phyloP scores from a whole-genome alignment of 2,888 invertebrate species.

The Papilio elwesi region DNA sequence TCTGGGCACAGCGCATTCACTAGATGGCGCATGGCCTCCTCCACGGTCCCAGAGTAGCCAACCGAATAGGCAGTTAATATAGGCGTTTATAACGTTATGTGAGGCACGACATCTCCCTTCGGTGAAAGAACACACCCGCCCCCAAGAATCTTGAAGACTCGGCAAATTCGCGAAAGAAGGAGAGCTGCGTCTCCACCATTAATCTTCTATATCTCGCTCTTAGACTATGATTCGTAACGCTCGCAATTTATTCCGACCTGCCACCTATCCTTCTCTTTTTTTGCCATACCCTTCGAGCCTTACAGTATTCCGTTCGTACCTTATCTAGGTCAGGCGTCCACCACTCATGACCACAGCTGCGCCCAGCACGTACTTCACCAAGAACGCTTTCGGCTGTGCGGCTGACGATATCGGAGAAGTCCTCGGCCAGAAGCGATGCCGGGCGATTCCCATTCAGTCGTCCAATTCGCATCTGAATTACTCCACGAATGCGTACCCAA shows the following conservation, averaged over 20 bases:
- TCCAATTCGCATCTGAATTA: constrained; percentile 18
- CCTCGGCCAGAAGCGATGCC: background rate
- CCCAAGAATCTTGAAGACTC: constrained; percentile 42
- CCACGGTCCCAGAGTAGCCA: background rate
- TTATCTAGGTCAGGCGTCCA: constrained; percentile 39
- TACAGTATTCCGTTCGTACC: constrained; percentile 7
- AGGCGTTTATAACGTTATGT: constrained; percentile 11
- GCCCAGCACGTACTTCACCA: constrained; percentile 8
- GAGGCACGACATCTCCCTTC: constrained; percentile 35
- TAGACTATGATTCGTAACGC: background rate
- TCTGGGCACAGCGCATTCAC: background rate
- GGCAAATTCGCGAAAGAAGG: constrained; percentile 30
- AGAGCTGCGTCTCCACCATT: constrained; percentile 37
- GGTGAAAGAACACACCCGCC: constrained; percentile 40
- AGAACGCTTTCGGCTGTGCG: constrained; percentile 33
- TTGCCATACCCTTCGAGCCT: constrained; percentile 41
- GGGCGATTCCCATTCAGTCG: background rate
- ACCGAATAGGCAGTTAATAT: background rate
- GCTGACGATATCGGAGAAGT: constrained; percentile 6
- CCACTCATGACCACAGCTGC: constrained; percentile 41
- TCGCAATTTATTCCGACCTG: background rate
- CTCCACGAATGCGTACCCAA: constrained; percentile 17
- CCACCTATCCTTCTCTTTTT: constrained; percentile 19
- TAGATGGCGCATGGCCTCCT: background rate
- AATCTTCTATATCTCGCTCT: constrained; percentile 30